A percentile compares a stretch with the other conserved stretches of the same genome.
These are phyloP conservation scores for Dysdera silvatica DNA, from an alignment of 1,140 invertebrate species.

Conservation along the genomic window DNA sequence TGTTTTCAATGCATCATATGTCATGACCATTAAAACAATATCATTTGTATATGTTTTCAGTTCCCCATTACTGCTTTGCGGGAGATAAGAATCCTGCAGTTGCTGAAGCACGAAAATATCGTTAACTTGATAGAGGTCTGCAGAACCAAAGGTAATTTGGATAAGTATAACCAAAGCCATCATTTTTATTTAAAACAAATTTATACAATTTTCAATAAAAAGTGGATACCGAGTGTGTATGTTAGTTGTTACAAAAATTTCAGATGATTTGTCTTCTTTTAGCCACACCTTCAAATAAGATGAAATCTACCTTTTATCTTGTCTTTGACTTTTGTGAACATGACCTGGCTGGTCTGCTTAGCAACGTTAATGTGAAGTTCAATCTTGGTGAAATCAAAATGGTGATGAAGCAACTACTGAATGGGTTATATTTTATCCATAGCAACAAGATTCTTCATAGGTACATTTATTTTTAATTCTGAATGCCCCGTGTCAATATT, in stretches of 20 bases:
- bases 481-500: too few species aligned
- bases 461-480: neutral
- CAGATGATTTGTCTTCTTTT: slow-evolving; percentile 36
- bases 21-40: neutral
- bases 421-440: slow-evolving; percentile 95
- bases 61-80: slow-evolving; percentile 96
- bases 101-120: slow-evolving; percentile 93
- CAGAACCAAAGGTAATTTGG: slow-evolving; percentile 52
- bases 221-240: neutral
- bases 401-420: slow-evolving; percentile 91
- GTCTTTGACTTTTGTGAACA: slow-evolving; percentile 99
- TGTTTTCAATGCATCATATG: neutral
- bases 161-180: neutral
- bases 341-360: slow-evolving; percentile 91
- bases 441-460: slow-evolving; percentile 68
- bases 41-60: slow-evolving; percentile 48
- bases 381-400: slow-evolving; percentile 95
- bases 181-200: neutral
- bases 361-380: slow-evolving; percentile 94
- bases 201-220: neutral
- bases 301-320: slow-evolving; percentile 85
- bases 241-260: neutral
- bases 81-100: slow-evolving; percentile 92
- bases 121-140: slow-evolving; percentile 92
- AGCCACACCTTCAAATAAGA: slow-evolving; percentile 75